phyloP scores from a whole-genome alignment of 2,113 vertebrate genomes.

The Hippocampus barbouri region DNA sequence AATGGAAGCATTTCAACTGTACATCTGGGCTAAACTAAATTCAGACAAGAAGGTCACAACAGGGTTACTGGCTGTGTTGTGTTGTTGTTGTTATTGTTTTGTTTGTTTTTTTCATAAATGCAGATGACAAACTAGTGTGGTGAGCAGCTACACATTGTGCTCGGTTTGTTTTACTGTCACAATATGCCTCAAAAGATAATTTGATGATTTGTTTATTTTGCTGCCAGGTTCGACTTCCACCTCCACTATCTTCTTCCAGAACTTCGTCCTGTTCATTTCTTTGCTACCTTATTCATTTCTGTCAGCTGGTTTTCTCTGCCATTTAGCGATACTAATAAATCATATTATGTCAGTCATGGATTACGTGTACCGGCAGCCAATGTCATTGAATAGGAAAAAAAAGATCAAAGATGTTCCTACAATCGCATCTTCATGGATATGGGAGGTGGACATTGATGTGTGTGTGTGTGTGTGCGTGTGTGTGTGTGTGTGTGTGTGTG shows the following conservation, averaged over 20 bases:
- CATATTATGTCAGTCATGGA: slow-evolving; percentile 76
- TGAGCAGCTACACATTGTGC: slow-evolving; percentile 39
- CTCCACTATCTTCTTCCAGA: slow-evolving; percentile 39
- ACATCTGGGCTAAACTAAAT: slow-evolving; percentile 13
- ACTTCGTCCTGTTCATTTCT: slow-evolving; percentile 56
- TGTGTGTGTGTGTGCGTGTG: slow-evolving; percentile 15
- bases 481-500: neutral
- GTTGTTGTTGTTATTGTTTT: neutral
- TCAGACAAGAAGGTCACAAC: neutral
- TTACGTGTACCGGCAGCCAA: slow-evolving; percentile 62
- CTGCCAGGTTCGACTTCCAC: slow-evolving; percentile 73
- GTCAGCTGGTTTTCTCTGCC: slow-evolving; percentile 66
- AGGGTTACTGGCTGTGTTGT: slow-evolving; percentile 2
- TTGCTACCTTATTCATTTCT: slow-evolving; percentile 83
- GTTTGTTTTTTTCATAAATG: neutral
- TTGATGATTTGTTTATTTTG: slow-evolving; percentile 75
- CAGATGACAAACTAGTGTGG: slow-evolving; percentile 2
- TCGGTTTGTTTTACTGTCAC: slow-evolving; percentile 50
- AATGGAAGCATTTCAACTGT: neutral
- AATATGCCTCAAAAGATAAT: slow-evolving; percentile 63
- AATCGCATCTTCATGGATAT: slow-evolving; percentile 65
- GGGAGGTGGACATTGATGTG: slow-evolving; percentile 39
- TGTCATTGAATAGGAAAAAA: slow-evolving; percentile 54
- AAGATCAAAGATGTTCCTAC: slow-evolving; percentile 70
- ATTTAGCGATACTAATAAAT: slow-evolving; percentile 76